Evolutionary conservation across 2,797 vertebrate genomes (phyloP).

Genomic region (Phrynocephalus forsythii): DNA sequence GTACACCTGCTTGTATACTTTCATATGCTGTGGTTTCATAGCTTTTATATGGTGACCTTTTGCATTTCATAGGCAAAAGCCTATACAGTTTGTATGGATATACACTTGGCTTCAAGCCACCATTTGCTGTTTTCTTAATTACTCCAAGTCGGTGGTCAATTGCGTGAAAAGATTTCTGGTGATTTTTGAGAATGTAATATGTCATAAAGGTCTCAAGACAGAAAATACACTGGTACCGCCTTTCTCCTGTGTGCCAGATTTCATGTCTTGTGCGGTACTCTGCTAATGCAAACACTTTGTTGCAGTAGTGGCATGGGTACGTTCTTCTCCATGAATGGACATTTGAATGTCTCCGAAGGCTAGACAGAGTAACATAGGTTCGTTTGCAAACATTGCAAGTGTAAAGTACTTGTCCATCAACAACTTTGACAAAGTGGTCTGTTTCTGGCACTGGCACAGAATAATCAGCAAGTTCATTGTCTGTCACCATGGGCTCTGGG

Average conservation of each 20-base stretch:
- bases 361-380: slow-evolving; percentile 94
- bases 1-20: slow-evolving; percentile 73
- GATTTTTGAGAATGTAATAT: slow-evolving; percentile 98
- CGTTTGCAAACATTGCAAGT: slow-evolving; percentile 94
- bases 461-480: slow-evolving; percentile 74
- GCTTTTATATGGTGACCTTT: slow-evolving; percentile 90
- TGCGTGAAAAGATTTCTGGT: slow-evolving; percentile 97
- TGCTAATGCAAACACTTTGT: slow-evolving; percentile 96
- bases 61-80: slow-evolving; percentile 96
- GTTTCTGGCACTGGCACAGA: slow-evolving; percentile 75
- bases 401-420: slow-evolving; percentile 87
- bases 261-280: slow-evolving; percentile 98
- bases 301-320: slow-evolving; percentile 98
- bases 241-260: slow-evolving; percentile 98
- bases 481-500: slow-evolving; percentile 69
- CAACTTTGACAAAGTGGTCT: slow-evolving; percentile 82
- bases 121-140: slow-evolving; percentile 91
- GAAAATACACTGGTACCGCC: slow-evolving; percentile 98
- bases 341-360: slow-evolving; percentile 95
- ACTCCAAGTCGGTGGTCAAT: slow-evolving; percentile 93
- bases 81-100: slow-evolving; percentile 98
- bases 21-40: slow-evolving; percentile 88
- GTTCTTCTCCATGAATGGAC: slow-evolving; percentile 98
- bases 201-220: slow-evolving; percentile 99
- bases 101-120: slow-evolving; percentile 90